phyloP scores from a whole-genome alignment of 2,113 vertebrate species.

The Okapia johnstoni region DNA sequence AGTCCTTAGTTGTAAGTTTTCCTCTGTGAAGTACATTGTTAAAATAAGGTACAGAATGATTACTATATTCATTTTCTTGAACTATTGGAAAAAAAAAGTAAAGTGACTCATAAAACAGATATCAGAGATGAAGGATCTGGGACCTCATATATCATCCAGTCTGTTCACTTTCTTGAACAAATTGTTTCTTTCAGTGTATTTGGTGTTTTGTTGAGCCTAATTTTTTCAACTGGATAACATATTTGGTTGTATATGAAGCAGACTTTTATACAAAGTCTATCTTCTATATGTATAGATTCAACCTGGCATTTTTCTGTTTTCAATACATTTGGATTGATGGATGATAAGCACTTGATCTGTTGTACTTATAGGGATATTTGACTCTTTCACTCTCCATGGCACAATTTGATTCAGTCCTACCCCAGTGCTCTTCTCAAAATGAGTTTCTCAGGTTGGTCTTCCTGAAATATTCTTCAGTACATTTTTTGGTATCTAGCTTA shows the following conservation, averaged over 20 bases:
- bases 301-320: background rate
- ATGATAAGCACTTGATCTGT: background rate
- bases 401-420: background rate
- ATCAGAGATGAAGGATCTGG: background rate
- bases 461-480: background rate
- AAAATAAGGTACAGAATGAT: background rate
- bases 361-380: background rate
- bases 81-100: background rate
- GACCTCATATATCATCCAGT: background rate
- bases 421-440: background rate
- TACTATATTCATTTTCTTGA: background rate
- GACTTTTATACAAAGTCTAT: background rate
- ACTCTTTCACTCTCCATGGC: background rate
- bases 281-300: background rate
- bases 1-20: background rate
- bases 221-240: background rate
- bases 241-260: background rate
- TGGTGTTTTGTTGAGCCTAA: background rate
- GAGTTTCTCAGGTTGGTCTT: background rate
- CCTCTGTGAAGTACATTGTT: background rate
- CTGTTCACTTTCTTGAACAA: background rate
- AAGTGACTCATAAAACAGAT: background rate
- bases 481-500: background rate
- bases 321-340: background rate
- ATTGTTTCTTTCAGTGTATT: background rate